A percentile compares a stretch with the other conserved stretches of the same genome.
These are phyloP conservation scores for Regulus satrapa DNA, from an alignment of 2,113 vertebrate species.

Conservation along the genomic window DNA sequence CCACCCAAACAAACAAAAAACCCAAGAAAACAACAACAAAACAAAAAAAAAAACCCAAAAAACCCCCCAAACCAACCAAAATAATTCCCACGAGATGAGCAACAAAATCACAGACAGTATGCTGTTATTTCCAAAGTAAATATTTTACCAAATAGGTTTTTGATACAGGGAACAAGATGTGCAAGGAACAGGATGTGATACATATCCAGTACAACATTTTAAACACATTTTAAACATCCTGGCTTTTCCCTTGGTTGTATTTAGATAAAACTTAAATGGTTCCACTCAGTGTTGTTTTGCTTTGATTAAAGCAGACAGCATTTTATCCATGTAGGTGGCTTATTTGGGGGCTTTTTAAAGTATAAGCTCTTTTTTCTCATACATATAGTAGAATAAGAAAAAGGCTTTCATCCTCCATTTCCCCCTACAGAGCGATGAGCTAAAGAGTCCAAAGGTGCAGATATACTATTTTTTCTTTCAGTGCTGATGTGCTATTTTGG, in stretches of 20 bases:
- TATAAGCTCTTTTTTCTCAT: not conserved
- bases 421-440: not conserved
- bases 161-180: not conserved
- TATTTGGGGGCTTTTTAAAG: not conserved
- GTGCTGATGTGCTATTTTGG: constrained; percentile 11
- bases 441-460: not conserved
- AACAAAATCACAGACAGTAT: not conserved
- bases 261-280: constrained; percentile 4
- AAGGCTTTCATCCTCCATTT: not conserved
- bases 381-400: not conserved
- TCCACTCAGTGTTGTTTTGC: not conserved
- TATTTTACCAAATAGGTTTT: constrained; percentile 16
- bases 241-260: not conserved
- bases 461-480: not conserved
- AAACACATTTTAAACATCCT: constrained; percentile 11
- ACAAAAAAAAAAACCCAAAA: not conserved
- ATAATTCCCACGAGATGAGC: not conserved
- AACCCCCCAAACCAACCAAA: too few species aligned
- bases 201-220: not conserved
- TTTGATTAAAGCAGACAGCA: not conserved
- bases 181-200: constrained; percentile 12
- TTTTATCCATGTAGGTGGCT: not conserved
- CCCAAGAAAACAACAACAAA: too few species aligned
- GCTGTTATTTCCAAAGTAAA: not conserved
- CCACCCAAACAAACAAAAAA: too few species aligned